Conservation (phyloP, 2,888 invertebrate species). For the Sussaba pulchella region DNA sequence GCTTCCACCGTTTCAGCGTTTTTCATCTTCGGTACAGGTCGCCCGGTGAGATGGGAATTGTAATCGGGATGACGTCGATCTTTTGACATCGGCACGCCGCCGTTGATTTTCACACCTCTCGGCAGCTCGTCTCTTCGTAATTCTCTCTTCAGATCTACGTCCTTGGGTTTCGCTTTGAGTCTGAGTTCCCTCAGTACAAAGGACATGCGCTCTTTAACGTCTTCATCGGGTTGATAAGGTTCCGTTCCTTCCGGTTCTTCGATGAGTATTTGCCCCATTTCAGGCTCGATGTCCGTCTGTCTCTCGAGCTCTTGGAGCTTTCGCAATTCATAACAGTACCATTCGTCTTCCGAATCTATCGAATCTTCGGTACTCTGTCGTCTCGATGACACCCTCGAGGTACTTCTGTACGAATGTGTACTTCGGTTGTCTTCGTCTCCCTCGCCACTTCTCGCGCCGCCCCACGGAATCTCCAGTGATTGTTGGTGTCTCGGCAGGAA, state of each 20-base stretch:
- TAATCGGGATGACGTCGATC: slow-evolving; percentile 71
- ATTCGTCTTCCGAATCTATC: slow-evolving; percentile 97
- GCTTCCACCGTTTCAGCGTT: slow-evolving; percentile 81
- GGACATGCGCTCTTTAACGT: slow-evolving; percentile 92
- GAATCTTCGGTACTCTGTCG: slow-evolving; percentile 96
- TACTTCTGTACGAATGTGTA: slow-evolving; percentile 94
- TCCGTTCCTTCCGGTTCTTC: slow-evolving; percentile 87
- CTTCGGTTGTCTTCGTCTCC: slow-evolving; percentile 94
- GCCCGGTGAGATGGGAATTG: slow-evolving; percentile 77
- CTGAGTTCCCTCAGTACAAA: slow-evolving; percentile 91
- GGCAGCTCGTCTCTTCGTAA: slow-evolving; percentile 80
- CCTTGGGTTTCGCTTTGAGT: slow-evolving; percentile 86
- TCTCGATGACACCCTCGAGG: slow-evolving; percentile 93
- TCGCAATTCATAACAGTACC: slow-evolving; percentile 95
- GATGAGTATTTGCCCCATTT: slow-evolving; percentile 87
- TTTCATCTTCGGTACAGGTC: slow-evolving; percentile 80
- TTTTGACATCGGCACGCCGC: slow-evolving; percentile 70
- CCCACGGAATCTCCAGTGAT: slow-evolving; percentile 92
- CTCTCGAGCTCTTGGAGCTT: slow-evolving; percentile 95
- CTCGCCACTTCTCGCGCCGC: slow-evolving; percentile 83
- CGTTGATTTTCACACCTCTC: slow-evolving; percentile 75
- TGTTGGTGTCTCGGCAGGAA: slow-evolving; percentile 90
- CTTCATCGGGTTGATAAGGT: slow-evolving; percentile 88
- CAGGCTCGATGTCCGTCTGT: slow-evolving; percentile 88
- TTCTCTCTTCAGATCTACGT: slow-evolving; percentile 70